These are phyloP conservation scores for Macrostomum cliftonense DNA, from an alignment of 2,888 invertebrate species.

Conservation along the genomic window DNA sequence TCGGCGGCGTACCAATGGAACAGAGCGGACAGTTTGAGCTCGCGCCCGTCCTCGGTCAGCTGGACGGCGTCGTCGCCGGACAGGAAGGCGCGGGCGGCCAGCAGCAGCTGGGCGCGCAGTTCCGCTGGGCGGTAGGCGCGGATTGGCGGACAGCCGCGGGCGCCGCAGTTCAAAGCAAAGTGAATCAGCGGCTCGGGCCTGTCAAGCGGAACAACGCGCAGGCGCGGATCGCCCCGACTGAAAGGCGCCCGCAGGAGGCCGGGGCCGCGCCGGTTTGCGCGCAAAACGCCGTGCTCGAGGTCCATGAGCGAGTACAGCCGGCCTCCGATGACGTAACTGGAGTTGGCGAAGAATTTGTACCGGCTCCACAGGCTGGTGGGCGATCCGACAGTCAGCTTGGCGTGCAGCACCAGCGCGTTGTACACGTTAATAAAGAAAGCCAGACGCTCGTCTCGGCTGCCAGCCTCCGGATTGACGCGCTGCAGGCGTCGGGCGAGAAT, in stretches of 20 bases:
- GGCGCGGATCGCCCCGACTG: constrained; percentile 34
- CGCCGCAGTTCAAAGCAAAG: constrained; percentile 40
- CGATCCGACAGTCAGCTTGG: constrained; percentile 34
- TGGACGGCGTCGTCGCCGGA: constrained; percentile 33
- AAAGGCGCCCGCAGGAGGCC: constrained; percentile 35
- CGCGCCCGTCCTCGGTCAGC: constrained; percentile 27
- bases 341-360: constrained; percentile 40
- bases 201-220: constrained; percentile 29
- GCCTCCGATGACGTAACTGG: constrained; percentile 39
- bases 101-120: constrained; percentile 16
- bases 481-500: constrained; percentile 30
- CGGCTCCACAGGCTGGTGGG: constrained; percentile 38
- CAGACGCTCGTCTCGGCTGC: constrained; percentile 30
- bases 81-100: constrained; percentile 31
- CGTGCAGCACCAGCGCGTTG: constrained; percentile 41
- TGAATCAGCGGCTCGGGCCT: constrained; percentile 38
- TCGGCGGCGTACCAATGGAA: constrained; percentile 41
- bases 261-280: constrained; percentile 37
- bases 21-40: constrained; percentile 34
- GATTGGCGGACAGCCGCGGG: constrained; percentile 40
- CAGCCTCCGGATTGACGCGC: constrained; percentile 22
- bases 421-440: constrained; percentile 42
- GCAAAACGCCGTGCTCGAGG: constrained; percentile 40
- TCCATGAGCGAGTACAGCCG: constrained; percentile 40
- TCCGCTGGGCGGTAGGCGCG: constrained; percentile 32